Evolutionary conservation across 2,888 invertebrate genomes (phyloP).

Genomic region (Epistrophe grossulariae): DNA sequence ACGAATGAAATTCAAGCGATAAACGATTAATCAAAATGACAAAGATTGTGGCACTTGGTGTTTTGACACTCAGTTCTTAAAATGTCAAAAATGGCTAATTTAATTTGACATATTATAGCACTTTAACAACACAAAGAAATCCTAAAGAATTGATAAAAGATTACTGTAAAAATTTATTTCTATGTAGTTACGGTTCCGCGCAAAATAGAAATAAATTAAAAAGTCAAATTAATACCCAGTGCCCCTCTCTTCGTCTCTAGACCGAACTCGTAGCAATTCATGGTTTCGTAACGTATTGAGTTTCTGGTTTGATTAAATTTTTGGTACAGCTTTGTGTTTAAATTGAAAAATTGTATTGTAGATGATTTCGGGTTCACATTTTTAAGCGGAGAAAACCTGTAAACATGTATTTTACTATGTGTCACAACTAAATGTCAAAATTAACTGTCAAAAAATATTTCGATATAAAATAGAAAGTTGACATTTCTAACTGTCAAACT

Average conservation of each 20-base stretch:
- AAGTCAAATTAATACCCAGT: not conserved
- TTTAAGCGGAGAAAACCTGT: no score
- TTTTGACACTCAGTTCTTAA: slow-evolving; percentile 28
- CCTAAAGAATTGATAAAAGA: not conserved
- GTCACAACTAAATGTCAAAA: no score
- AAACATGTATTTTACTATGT: no score
- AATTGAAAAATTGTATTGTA: no score
- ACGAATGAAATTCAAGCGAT: slow-evolving; percentile 39
- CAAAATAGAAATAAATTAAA: not conserved
- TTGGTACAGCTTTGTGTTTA: not conserved
- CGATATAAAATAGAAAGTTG: no score
- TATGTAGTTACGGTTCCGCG: not conserved
- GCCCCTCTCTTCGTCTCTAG: no score
- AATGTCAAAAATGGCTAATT: slow-evolving; percentile 23
- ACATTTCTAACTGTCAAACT: no score
- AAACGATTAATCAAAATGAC: slow-evolving; percentile 52
- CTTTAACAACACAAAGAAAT: not conserved
- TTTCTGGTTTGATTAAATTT: not conserved
- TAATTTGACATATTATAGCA: not conserved
- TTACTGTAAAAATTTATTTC: no score
- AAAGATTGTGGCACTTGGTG: slow-evolving; percentile 34
- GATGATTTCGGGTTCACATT: no score
- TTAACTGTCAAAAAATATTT: not conserved
- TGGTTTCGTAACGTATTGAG: not conserved
- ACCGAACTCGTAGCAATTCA: not conserved